Conservation (phyloP, 2,113 vertebrate species). For the Corythoichthys haematopterus region DNA sequence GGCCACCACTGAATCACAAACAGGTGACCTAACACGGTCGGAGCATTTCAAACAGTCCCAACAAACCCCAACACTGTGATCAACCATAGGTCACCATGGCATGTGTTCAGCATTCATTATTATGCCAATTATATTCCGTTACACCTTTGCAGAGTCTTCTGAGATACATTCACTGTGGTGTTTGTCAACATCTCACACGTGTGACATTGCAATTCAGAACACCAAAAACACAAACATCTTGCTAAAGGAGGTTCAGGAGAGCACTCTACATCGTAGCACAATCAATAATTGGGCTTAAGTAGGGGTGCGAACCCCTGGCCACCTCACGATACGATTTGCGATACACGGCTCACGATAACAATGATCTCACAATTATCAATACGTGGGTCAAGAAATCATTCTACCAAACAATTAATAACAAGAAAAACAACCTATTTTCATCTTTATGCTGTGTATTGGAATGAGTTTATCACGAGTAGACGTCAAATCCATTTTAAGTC, state of each 20-base stretch:
- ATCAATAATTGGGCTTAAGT: neutral
- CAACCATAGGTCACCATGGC: constrained; percentile 21
- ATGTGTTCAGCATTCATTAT: constrained; percentile 20
- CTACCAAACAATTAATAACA: no score
- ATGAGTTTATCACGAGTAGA: no score
- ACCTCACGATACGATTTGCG: no score
- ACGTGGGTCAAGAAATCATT: no score
- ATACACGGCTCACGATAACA: no score
- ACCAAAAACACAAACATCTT: constrained; percentile 4
- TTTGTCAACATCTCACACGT: constrained; percentile 26
- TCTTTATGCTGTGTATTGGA: no score
- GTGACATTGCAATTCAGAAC: constrained; percentile 12
- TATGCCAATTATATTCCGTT: constrained; percentile 17
- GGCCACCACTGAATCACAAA: constrained; percentile 9
- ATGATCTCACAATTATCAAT: no score
- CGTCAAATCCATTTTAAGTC: no score
- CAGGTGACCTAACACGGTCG: constrained; percentile 13
- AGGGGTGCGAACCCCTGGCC: no score
- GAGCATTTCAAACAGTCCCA: constrained; percentile 25
- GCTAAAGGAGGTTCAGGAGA: neutral
- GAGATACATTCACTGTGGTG: constrained; percentile 7
- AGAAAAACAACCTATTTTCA: no score
- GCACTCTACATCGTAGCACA: neutral
- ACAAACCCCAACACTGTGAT: constrained; percentile 19
- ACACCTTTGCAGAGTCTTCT: constrained; percentile 17